Conservation (phyloP, 2,888 invertebrate species). For the Acrocera orbiculus region DNA sequence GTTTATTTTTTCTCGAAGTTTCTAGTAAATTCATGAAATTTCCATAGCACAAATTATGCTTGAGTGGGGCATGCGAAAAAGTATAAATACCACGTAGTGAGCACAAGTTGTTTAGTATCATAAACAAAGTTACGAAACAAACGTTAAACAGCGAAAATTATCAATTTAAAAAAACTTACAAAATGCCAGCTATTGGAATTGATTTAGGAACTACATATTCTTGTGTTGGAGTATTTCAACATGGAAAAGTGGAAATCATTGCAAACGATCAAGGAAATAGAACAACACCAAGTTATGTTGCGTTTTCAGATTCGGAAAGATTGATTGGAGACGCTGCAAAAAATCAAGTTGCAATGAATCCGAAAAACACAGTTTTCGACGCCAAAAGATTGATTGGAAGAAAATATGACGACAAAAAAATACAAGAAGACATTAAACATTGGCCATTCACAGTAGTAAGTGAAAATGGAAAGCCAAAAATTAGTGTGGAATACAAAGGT, state of each 20-base stretch:
- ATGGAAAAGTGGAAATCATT: constrained; percentile 68
- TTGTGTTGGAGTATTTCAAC: constrained; percentile 65
- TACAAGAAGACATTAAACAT: constrained; percentile 85
- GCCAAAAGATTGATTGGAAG: constrained; percentile 89
- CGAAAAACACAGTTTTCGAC: constrained; percentile 79
- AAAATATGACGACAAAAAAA: constrained; percentile 71
- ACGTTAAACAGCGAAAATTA: no score
- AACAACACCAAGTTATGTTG: constrained; percentile 62
- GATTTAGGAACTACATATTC: constrained; percentile 78
- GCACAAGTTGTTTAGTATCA: no score
- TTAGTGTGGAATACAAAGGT: constrained; percentile 72
- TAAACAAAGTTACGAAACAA: no score
- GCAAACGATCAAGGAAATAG: constrained; percentile 70
- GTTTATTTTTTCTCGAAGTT: no score
- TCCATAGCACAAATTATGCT: no score
- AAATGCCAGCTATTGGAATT: constrained; percentile 54
- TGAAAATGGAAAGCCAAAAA: constrained; percentile 64
- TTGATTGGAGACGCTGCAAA: constrained; percentile 71
- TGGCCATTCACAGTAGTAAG: constrained; percentile 83
- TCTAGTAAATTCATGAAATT: no score
- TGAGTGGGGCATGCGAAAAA: no score
- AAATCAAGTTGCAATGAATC: constrained; percentile 76
- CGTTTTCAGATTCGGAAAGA: constrained; percentile 69
- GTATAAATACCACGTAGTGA: no score
- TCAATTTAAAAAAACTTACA: constrained; percentile 25